Evolutionary conservation across 2,888 invertebrate genomes (phyloP), one percentile per base, ranked within the genome.

Genomic region (Parelbella ahira): DNA sequence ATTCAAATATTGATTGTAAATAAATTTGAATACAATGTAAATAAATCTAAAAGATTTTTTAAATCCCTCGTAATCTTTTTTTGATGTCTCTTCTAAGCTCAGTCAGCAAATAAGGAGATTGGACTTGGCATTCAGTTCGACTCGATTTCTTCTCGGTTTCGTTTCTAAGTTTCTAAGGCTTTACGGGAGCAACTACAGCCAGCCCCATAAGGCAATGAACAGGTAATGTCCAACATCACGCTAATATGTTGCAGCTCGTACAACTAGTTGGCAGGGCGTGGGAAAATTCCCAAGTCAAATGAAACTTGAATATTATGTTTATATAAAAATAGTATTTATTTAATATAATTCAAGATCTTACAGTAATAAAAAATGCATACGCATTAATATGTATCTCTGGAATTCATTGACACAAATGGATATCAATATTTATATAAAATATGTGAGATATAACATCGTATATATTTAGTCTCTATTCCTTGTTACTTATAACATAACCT

Each of bases 91-190:
- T 27, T 12, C 27, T 11, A n/a, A 2, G 12, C 7, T 27, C n/a
- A 11, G 7, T 12, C 18, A 9, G 9, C 13, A 9, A 15, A 27
- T 37, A 28, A 28, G 12, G 20, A 20, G 20, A 12, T 10, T 8
- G 5, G 12, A 20, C 37, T 12, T 13, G 11, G 12, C 13, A 6
- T 18, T 13, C 3, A 20, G 11, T 32, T n/a, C n/a, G 10, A 37
- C 8, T 25, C 12, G 28, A 37, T 37, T 37, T 33, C 21, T 23
- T 34, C 4, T n/a, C 1, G n/a, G 12, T 13, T 15, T 28, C 36
- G 7, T 36, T 36, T 38, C 37, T 23, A 29, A 21, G 29, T 10
- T 9, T 23, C 37, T 21, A 38, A 38, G 37, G 29, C 21, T n/a
- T 38, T 11, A 15, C 34, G 4, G 5, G 29, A 29, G 7, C 29